Base-by-base conservation (phyloP, 2,113 vertebrate species). In the Sialia sialis region DNA sequence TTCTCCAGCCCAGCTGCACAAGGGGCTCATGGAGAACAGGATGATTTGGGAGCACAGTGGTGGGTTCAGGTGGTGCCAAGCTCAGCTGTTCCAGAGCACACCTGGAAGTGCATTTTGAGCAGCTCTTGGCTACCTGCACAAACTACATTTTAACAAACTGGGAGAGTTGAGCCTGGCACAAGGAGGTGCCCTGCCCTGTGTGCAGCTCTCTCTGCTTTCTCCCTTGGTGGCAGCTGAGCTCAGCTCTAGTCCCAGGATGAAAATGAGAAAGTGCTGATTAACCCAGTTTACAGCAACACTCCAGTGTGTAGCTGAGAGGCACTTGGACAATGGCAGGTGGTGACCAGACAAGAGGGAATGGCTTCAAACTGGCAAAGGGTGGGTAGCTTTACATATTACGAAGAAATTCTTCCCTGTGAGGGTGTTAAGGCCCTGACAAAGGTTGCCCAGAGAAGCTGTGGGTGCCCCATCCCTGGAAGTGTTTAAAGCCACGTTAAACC, bases 41-140 rank as follows among this genome's bases (percentile, higher is more conserved):
- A 21, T 6, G 29, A 9, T 36, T 39, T 60, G 2, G 82, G 36
- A 49, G 51, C 60, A 49, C 18, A 3, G 58, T 2, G 63, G 3
- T 9, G 17, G 5, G 20, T 21, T 68, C 4, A 19, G 52, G 66
- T 16, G 2, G 0, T 48, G 17, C 58, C 41, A n/a, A 4, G 11
- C 6, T 62, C 75, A 32, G 2, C 25, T 17, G 3, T 4, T 30
- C 49, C 7, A 17, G 17, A 0, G 7, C 3, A 19, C 87, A 13
- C 11, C 29, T 25, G 51, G 22, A 3, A 25, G 16, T 1, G 16
- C 11, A 7, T 8, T 70, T 54, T 32, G 44, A 48, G 66, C 27
- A 60, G 58, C 26, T 18, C 46, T 49, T 20, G 83, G 72, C 64
- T 62, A 19, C 68, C 52, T 15, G 5, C 41, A 39, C 0, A 4